These are phyloP conservation scores for Simalia tracyae DNA, from an alignment of 2,797 vertebrate genomes.

Conservation along the genomic window DNA sequence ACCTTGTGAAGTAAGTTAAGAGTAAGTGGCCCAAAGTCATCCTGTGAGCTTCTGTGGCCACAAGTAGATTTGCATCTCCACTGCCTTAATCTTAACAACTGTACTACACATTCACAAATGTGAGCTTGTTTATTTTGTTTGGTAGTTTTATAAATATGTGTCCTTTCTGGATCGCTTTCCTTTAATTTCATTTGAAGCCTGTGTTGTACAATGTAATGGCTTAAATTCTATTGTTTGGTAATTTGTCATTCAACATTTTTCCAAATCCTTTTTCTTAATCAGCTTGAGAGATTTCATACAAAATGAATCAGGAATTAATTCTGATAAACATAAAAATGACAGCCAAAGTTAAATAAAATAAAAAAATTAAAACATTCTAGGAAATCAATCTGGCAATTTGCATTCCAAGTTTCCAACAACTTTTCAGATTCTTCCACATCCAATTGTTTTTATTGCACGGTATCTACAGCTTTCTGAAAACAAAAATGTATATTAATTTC, in stretches of 20 bases:
- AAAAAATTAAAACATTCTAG: not conserved
- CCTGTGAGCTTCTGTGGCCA: not conserved
- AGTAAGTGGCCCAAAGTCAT: not conserved
- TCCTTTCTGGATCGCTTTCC: not conserved
- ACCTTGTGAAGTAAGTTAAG: not conserved
- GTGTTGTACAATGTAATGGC: not conserved
- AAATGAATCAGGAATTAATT: not conserved
- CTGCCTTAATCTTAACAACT: not conserved
- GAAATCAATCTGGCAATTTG: not conserved
- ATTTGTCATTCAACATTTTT: not conserved
- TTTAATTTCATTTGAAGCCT: not conserved
- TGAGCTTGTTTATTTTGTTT: not conserved
- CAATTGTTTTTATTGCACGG: not conserved
- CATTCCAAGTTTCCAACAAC: not conserved
- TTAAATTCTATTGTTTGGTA: not conserved
- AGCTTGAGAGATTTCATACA: not conserved
- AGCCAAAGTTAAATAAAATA: not conserved
- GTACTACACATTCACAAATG: not conserved
- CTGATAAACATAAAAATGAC: not conserved
- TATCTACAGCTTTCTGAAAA: not conserved
- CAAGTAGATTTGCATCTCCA: not conserved
- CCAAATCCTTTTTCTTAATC: not conserved
- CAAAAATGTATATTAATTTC: not conserved
- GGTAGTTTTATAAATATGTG: not conserved
- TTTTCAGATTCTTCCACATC: not conserved